Conservation (phyloP, 2,888 invertebrate genomes). For the Iphiclides podalirius region DNA sequence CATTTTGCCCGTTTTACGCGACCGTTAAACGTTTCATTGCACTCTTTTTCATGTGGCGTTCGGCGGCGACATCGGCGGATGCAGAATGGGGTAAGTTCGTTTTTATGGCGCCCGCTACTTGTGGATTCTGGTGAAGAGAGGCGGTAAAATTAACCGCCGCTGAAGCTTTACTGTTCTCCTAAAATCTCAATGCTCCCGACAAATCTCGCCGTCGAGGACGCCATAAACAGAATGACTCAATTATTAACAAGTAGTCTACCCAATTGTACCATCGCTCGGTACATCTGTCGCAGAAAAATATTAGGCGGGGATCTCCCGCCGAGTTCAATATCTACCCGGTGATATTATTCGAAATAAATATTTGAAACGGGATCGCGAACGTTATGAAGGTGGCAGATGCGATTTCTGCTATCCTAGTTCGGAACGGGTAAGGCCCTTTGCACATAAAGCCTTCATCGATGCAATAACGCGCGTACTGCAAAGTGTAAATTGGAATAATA, state of each 20-base stretch:
- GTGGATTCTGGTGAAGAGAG: slow-evolving; percentile 55
- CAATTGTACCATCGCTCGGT: not conserved
- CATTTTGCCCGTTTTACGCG: slow-evolving; percentile 60
- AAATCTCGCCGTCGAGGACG: not conserved
- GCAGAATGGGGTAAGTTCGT: slow-evolving; percentile 81
- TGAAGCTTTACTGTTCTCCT: not conserved
- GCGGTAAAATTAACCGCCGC: slow-evolving; percentile 26
- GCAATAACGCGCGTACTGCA: no score
- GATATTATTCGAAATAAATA: slow-evolving; percentile 53
- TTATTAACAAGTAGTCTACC: not conserved
- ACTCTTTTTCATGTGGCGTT: slow-evolving; percentile 75
- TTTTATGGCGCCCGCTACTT: slow-evolving; percentile 61
- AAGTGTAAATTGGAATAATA: no score
- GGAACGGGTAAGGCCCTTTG: not conserved
- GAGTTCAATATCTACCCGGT: slow-evolving; percentile 56
- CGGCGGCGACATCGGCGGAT: slow-evolving; percentile 47
- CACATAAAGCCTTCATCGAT: not conserved
- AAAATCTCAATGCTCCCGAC: not conserved
- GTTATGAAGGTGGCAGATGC: slow-evolving; percentile 33
- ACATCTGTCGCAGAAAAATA: slow-evolving; percentile 35
- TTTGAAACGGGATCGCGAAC: slow-evolving; percentile 43
- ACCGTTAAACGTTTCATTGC: slow-evolving; percentile 68
- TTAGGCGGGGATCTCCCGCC: slow-evolving; percentile 42
- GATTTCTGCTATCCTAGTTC: slow-evolving; percentile 11
- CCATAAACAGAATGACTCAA: not conserved